Base-by-base conservation (phyloP, 2,113 vertebrate genomes). In the Mus musculus region DNA sequence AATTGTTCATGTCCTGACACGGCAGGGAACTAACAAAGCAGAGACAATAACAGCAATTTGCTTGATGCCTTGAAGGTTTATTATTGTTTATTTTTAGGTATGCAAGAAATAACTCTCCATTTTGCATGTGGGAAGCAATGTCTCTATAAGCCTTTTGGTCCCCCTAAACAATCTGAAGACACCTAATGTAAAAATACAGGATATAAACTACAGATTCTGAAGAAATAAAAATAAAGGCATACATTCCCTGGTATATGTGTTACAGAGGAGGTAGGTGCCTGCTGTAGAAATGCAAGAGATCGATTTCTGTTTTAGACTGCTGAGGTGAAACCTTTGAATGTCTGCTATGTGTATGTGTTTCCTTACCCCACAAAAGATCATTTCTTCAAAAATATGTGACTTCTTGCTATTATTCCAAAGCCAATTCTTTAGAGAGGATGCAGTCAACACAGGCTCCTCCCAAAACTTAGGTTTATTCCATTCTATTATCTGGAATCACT, bases 211-310 rank as follows among this genome's bases (percentile, higher is more conserved):
- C 13, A 3, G 33, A 67, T 81, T 87, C 72, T 82, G 20, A 96
- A 95, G 80, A 89, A 94, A 46, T 42, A 97, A 87, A 11, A 88
- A n/a, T 78, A 89, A 94, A 94, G 22, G 65, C 12, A 94, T 69
- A 85, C 24, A 90, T 52, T 92, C 49, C 33, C 26, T 92, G 59
- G 24, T 12, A 12, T 65, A 3, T n/a, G 5, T 36, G 56, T 84
- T 75, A 92, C 0, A 88, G 10, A 94, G 69, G 24, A 49, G 49
- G 49, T 49, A 54, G 59, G 56, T 67, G 5, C 10, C 72, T 49
- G 46, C 24, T 89, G 30, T 28, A 36, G n/a, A 77, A 96, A 91
- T n/a, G 76, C 5, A 65, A 54, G 19, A 91, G 10, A 82, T 56
- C 5, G 36, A 54, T 73, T 78, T 81, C 56, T 88, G 2, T 56